Conservation (phyloP, 1,140 invertebrate species). For the Kradibia gibbosae region DNA sequence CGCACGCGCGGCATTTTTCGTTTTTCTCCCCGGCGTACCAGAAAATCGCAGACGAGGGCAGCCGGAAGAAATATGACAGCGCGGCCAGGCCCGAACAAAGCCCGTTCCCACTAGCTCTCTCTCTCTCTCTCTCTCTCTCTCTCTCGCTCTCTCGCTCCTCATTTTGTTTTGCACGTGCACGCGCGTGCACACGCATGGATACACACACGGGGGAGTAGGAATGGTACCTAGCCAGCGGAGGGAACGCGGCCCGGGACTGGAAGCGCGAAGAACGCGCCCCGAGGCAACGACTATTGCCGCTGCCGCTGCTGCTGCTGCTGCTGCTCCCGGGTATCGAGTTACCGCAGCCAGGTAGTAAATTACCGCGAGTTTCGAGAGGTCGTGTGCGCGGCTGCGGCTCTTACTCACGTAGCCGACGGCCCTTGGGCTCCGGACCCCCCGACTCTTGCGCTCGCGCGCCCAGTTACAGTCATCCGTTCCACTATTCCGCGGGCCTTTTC, state of each 20-base stretch:
- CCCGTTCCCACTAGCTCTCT: neutral
- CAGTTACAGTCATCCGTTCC: conserved; percentile 5
- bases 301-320: neutral
- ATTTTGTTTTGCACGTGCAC: neutral
- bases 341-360: conserved; percentile 39
- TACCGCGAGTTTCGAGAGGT: conserved; percentile 34
- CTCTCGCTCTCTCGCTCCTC: neutral
- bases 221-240: too few relatives aligned
- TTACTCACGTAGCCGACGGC: conserved; percentile 8
- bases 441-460: neutral
- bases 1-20: neutral
- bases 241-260: neutral
- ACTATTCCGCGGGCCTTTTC: neutral
- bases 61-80: conserved; percentile 7
- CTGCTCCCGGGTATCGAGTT: conserved; percentile 8
- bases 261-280: neutral
- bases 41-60: neutral
- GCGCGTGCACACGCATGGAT: neutral
- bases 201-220: neutral
- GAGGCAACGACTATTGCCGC: neutral
- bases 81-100: neutral
- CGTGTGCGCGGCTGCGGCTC: conserved; percentile 8
- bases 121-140: neutral
- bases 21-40: conserved; percentile 4
- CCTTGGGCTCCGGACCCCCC: neutral